Conservation (phyloP, 2,797 vertebrate genomes). For the Eidolon dupreanum region DNA sequence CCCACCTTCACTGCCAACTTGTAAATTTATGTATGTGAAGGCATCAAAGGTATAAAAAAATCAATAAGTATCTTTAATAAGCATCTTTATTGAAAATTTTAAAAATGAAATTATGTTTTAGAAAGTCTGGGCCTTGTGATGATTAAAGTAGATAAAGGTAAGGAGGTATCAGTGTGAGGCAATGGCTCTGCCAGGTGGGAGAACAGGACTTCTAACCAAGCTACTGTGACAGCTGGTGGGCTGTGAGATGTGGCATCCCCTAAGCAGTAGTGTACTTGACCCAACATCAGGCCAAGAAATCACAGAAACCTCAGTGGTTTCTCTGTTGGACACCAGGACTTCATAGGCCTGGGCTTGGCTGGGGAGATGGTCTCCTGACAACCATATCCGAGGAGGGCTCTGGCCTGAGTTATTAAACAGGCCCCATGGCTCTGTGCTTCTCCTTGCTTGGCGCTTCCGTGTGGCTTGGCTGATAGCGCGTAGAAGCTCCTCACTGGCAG, state of each 20-base stretch:
- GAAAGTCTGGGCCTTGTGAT: not conserved
- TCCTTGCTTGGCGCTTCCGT: conserved; percentile 54
- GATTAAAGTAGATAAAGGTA: conserved; percentile 34
- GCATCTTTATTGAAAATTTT: conserved; percentile 38
- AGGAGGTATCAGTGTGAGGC: not conserved
- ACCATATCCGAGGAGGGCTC: not conserved
- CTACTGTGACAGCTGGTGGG: not conserved
- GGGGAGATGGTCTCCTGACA: not conserved
- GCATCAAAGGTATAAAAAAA: conserved; percentile 39
- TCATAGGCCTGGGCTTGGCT: not conserved
- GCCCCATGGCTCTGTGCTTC: not conserved
- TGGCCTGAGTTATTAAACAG: not conserved
- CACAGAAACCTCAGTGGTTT: not conserved
- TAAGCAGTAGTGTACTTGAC: not conserved
- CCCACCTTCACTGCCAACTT: not conserved
- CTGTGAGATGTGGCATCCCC: not conserved
- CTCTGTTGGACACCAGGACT: not conserved
- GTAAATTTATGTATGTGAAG: conserved; percentile 52
- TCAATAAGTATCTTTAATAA: conserved; percentile 48
- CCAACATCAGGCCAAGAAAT: not conserved
- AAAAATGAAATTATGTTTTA: conserved; percentile 25
- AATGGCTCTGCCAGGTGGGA: not conserved
- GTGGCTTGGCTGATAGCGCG: conserved; percentile 71
- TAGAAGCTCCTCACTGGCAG: conserved; percentile 76
- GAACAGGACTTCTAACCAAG: not conserved